These are phyloP conservation scores for Ranitomeya imitator DNA, from an alignment of 2,113 vertebrate species.

Conservation along the genomic window DNA sequence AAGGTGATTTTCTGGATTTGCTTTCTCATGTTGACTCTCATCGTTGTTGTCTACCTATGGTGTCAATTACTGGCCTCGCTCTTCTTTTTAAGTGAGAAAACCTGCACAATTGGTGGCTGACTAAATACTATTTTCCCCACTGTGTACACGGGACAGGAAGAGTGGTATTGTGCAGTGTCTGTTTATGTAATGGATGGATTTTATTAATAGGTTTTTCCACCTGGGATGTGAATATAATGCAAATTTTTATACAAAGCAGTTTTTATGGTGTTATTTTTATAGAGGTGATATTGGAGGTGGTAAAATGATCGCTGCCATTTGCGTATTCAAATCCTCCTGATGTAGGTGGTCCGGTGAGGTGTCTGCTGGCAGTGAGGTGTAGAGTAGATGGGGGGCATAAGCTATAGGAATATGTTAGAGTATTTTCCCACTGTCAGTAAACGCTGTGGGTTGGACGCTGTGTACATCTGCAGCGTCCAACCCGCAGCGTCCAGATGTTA, in stretches of 20 bases:
- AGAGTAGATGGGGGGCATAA: neutral
- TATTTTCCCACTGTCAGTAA: too few relatives aligned
- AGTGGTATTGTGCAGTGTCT: neutral
- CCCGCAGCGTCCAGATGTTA: too few relatives aligned
- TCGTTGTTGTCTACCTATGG: too few relatives aligned
- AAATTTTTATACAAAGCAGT: conserved; percentile 14
- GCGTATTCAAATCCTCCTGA: neutral
- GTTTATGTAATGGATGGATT: neutral
- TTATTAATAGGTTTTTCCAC: neutral
- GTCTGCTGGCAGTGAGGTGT: neutral
- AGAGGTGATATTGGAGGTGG: neutral
- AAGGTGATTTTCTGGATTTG: too few relatives aligned
- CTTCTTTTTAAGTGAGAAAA: too few relatives aligned
- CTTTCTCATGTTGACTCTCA: too few relatives aligned
- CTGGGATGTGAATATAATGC: neutral
- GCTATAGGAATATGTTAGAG: too few relatives aligned
- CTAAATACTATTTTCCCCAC: too few relatives aligned
- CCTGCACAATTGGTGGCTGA: too few relatives aligned
- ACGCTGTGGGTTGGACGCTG: too few relatives aligned
- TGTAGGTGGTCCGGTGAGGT: neutral
- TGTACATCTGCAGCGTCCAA: too few relatives aligned
- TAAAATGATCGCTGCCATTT: conserved; percentile 5
- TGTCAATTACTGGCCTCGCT: too few relatives aligned
- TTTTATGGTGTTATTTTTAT: neutral
- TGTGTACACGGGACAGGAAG: neutral